Percentiles rank a stretch among this genome's conserved stretches.
Conservation (phyloP, 2,113 vertebrate genomes). For the Phycodurus eques region DNA sequence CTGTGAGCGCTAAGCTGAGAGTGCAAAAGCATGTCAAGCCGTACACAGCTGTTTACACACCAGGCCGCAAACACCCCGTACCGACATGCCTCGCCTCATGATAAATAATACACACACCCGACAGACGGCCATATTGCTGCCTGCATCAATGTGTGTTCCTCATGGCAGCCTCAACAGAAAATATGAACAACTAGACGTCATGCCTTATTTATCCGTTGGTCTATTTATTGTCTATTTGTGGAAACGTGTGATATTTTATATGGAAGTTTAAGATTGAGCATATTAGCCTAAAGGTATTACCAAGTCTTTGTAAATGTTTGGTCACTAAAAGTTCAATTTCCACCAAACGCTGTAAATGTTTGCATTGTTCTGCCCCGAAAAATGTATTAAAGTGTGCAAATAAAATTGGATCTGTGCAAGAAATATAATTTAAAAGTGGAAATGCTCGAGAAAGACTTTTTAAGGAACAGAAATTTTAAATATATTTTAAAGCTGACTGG, state of each 20-base stretch:
- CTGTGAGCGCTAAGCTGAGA: constrained; percentile 79
- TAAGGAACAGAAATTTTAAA: too few species aligned
- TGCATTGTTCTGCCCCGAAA: neutral
- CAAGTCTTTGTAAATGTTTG: neutral
- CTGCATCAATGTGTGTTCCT: constrained; percentile 17
- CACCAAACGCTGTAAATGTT: too few species aligned
- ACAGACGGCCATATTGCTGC: constrained; percentile 62
- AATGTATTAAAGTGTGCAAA: too few species aligned
- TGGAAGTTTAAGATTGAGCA: neutral
- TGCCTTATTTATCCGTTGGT: constrained; percentile 5
- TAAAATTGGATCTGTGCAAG: too few species aligned
- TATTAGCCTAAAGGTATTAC: neutral
- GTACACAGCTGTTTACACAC: constrained; percentile 92
- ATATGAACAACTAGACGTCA: constrained; percentile 17
- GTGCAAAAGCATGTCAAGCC: constrained; percentile 98
- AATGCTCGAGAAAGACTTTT: too few species aligned
- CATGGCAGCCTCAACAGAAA: constrained; percentile 17
- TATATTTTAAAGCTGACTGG: too few species aligned
- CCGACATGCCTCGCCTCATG: constrained; percentile 77
- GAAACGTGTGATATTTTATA: neutral
- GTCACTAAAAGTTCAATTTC: too few species aligned
- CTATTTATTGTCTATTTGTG: constrained; percentile 15
- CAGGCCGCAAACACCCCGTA: constrained; percentile 66
- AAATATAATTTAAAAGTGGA: too few species aligned
- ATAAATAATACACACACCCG: constrained; percentile 81